These are phyloP conservation scores for Drosophila gunungcola DNA, from an alignment of 1,140 invertebrate genomes.

Conservation along the genomic window DNA sequence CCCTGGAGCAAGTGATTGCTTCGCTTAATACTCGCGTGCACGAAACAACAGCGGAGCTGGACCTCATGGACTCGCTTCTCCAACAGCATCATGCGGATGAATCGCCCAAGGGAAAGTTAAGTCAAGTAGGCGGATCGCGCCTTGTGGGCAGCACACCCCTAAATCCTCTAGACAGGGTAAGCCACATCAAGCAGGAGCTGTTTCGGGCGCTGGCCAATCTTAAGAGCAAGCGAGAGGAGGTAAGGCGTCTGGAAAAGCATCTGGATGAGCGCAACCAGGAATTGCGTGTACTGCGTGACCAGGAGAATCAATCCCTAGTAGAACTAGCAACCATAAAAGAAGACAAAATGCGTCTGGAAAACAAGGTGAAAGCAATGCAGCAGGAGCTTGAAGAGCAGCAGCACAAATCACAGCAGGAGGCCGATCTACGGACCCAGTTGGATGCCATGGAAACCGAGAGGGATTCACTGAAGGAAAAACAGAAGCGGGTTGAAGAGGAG, in stretches of 20 bases:
- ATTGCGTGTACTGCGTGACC: conserved; percentile 47
- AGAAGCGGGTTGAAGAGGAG: conserved; percentile 37
- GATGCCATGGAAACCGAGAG: conserved; percentile 31
- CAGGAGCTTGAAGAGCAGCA: conserved; percentile 54
- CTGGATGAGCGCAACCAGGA: conserved; percentile 70
- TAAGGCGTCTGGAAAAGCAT: conserved; percentile 64
- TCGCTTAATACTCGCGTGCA: conserved; percentile 61
- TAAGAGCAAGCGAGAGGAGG: conserved; percentile 77
- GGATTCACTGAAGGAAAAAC: conserved; percentile 40
- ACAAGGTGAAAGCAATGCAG: conserved; percentile 61
- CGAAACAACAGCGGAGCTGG: conserved; percentile 70
- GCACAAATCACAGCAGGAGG: conserved; percentile 33
- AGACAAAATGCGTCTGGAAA: conserved; percentile 62
- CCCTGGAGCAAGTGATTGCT: conserved; percentile 70
- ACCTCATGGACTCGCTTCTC: conserved; percentile 77
- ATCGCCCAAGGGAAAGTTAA: conserved; percentile 44
- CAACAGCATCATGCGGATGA: conserved; percentile 72
- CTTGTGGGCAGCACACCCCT: conserved; percentile 73
- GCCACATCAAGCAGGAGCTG: conserved; percentile 76
- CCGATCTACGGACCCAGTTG: conserved; percentile 31
- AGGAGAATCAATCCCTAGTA: conserved; percentile 75
- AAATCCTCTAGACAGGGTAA: conserved; percentile 59
- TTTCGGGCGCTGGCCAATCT: conserved; percentile 64
- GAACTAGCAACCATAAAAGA: conserved; percentile 73
- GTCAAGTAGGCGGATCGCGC: conserved; percentile 41